A percentile compares a stretch with the other conserved stretches of the same genome.
phyloP scores from a whole-genome alignment of 2,888 invertebrate genomes.

The Rhopalosiphum nymphaeae region DNA sequence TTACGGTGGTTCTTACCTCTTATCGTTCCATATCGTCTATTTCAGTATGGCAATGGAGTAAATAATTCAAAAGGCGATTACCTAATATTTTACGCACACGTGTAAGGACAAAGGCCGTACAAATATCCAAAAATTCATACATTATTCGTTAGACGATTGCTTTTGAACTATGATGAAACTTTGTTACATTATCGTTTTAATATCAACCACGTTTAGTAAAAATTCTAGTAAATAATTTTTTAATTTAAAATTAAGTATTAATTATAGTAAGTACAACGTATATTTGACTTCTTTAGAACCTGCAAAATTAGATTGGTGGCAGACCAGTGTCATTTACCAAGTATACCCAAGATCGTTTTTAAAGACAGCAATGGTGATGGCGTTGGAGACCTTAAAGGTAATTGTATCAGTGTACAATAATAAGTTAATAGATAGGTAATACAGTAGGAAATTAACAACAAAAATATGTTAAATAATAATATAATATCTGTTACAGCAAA shows the following conservation, averaged over 20 bases:
- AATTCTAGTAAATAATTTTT: background rate
- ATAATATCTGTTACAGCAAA: no score
- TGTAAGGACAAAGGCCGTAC: background rate
- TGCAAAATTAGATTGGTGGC: constrained; percentile 81
- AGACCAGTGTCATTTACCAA: constrained; percentile 85
- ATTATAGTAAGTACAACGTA: background rate
- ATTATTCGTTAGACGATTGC: background rate
- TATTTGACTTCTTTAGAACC: background rate
- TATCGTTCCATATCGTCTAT: background rate
- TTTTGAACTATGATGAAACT: background rate
- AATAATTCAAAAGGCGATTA: background rate
- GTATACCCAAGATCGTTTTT: constrained; percentile 90
- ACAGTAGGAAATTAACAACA: no score
- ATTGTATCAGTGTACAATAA: constrained; percentile 61
- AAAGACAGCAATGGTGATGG: constrained; percentile 87
- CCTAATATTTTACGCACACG: background rate
- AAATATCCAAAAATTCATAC: background rate
- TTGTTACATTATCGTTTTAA: background rate
- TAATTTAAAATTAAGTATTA: background rate
- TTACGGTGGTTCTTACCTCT: background rate
- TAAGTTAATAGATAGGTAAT: background rate
- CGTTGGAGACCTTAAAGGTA: constrained; percentile 87
- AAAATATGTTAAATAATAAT: no score
- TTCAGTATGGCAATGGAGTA: background rate
- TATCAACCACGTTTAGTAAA: background rate